Conservation (phyloP, 2,113 vertebrate species). For the Syngnathoides biaculeatus region DNA sequence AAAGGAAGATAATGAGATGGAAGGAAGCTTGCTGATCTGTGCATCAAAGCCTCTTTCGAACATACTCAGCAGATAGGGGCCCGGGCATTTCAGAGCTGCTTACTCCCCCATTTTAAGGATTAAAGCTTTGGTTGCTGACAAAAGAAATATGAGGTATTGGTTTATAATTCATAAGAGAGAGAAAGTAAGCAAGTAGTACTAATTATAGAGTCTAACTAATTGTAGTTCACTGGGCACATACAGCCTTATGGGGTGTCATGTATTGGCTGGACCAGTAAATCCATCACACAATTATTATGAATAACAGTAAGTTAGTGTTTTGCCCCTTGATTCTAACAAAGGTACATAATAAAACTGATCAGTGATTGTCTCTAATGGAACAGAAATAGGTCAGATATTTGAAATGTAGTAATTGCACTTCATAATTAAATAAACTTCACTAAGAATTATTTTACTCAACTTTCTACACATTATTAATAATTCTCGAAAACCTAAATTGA, state of each 20-base stretch:
- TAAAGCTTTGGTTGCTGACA: conserved; percentile 51
- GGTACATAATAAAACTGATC: neutral
- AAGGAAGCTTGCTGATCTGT: conserved; percentile 62
- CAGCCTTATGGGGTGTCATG: neutral
- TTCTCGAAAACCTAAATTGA: too few relatives aligned
- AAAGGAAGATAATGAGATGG: conserved; percentile 68
- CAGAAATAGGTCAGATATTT: neutral
- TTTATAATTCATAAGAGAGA: conserved; percentile 24
- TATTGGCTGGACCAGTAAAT: neutral
- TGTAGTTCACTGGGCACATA: neutral
- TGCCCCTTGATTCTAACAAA: neutral
- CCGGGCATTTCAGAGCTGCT: conserved; percentile 42
- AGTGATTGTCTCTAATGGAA: neutral
- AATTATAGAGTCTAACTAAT: neutral
- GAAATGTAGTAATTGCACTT: neutral
- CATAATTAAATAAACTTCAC: neutral
- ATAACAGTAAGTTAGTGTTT: too few relatives aligned
- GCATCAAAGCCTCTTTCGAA: conserved; percentile 70
- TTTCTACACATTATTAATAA: too few relatives aligned
- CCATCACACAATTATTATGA: neutral
- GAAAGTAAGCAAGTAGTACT: neutral
- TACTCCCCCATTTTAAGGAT: conserved; percentile 59
- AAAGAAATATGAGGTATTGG: conserved; percentile 31
- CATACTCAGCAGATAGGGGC: conserved; percentile 61
- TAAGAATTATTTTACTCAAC: too few relatives aligned